phyloP scores from a whole-genome alignment of 1,140 invertebrate species.

The Dinoponera quadriceps region DNA sequence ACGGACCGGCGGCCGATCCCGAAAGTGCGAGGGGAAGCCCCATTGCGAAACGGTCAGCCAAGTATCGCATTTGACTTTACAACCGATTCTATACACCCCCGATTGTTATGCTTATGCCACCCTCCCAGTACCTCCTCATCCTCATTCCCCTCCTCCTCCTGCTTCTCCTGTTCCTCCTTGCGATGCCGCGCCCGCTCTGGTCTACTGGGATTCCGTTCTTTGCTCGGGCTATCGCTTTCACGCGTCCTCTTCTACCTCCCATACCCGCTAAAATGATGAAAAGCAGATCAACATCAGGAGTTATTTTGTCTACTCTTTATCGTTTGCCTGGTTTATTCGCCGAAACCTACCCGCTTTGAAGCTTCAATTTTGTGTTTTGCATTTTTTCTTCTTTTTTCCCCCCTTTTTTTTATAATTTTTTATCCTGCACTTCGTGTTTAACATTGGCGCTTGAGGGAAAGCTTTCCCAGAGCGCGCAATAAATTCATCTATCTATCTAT shows the following conservation, averaged over 20 bases:
- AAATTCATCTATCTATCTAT: too few species aligned
- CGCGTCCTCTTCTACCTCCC: conserved; percentile 3
- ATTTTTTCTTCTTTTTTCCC: neutral
- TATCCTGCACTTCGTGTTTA: too few species aligned
- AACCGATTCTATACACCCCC: conserved; percentile 77
- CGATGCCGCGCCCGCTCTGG: neutral
- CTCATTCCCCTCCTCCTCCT: neutral
- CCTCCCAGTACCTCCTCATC: conserved; percentile 22
- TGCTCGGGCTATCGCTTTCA: conserved; percentile 34
- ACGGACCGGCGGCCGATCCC: conserved; percentile 78
- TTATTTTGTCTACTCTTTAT: too few species aligned
- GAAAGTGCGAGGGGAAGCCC: conserved; percentile 76
- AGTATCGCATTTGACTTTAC: conserved; percentile 84
- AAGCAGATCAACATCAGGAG: too few species aligned
- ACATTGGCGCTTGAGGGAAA: too few species aligned
- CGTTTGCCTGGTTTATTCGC: too few species aligned
- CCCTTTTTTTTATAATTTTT: too few species aligned
- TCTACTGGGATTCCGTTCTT: conserved; percentile 51
- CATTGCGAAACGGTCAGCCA: conserved; percentile 81
- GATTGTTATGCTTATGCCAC: conserved; percentile 81
- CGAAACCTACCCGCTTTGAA: too few species aligned
- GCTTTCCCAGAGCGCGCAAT: too few species aligned
- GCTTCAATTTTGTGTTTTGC: too few species aligned
- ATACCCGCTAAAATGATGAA: too few species aligned
- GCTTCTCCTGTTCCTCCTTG: neutral